Percentiles rank a stretch among this genome's conserved stretches.
Evolutionary conservation across 2,888 invertebrate genomes (phyloP).

Genomic region (Cantharis rustica): DNA sequence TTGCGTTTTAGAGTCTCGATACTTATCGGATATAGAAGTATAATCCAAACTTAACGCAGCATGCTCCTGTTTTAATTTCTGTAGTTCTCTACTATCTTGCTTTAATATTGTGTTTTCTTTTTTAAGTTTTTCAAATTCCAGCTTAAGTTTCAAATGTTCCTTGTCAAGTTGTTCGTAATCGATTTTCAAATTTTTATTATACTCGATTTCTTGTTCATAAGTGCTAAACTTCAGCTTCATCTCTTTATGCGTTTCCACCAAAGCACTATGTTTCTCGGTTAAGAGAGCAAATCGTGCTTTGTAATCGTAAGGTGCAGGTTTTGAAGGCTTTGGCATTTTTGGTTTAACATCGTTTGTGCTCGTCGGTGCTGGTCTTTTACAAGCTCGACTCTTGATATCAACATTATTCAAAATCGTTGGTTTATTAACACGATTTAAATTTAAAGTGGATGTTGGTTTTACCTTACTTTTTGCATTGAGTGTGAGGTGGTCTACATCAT

Average conservation of each 20-base stretch:
- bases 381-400: background rate
- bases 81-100: background rate
- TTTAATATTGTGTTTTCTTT: background rate
- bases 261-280: slow-evolving; percentile 59
- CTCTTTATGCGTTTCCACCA: background rate
- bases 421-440: background rate
- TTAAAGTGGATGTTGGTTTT: background rate
- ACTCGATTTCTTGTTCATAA: background rate
- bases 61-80: background rate
- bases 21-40: background rate
- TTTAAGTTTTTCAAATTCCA: background rate
- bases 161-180: background rate
- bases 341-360: slow-evolving; percentile 19
- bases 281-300: slow-evolving; percentile 68
- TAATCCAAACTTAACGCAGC: background rate
- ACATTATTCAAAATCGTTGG: background rate
- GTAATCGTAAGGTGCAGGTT: slow-evolving; percentile 67
- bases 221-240: background rate
- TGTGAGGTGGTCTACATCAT: background rate
- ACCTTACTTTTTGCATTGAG: background rate
- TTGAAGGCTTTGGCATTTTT: slow-evolving; percentile 59
- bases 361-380: background rate
- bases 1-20: background rate
- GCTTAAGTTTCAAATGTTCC: background rate
- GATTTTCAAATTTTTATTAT: background rate